Evolutionary conservation across 2,797 vertebrate genomes (phyloP).

Genomic region (Etheostoma perlongum): DNA sequence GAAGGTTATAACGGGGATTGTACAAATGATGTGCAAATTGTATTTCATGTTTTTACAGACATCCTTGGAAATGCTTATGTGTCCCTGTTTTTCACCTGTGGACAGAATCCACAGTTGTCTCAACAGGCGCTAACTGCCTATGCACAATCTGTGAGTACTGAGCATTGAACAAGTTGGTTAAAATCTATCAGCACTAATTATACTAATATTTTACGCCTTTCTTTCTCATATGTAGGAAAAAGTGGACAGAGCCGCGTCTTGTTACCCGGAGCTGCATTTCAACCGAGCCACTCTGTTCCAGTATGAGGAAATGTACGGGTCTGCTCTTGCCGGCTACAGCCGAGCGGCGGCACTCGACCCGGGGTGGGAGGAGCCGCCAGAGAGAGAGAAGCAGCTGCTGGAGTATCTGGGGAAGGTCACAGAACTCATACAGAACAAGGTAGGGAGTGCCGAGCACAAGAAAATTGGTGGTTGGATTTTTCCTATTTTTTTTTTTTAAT

Average conservation of each 20-base stretch:
- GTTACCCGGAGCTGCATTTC: conserved; percentile 92
- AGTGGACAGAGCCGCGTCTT: conserved; percentile 88
- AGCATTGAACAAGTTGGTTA: background rate
- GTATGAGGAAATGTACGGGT: conserved; percentile 92
- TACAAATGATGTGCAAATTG: background rate
- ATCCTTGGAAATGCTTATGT: conserved; percentile 93
- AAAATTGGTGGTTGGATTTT: no score
- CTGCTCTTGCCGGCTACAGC: conserved; percentile 89
- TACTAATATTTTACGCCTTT: background rate
- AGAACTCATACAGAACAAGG: conserved; percentile 89
- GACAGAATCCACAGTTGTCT: conserved; percentile 92
- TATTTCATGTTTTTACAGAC: conserved; percentile 79
- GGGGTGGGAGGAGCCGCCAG: conserved; percentile 85
- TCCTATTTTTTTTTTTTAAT: no score
- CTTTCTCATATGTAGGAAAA: conserved; percentile 82
- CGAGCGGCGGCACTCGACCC: conserved; percentile 89
- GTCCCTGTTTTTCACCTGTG: conserved; percentile 91
- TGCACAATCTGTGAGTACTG: conserved; percentile 89
- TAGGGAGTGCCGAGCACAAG: background rate
- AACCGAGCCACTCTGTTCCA: conserved; percentile 91
- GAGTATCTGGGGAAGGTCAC: conserved; percentile 88
- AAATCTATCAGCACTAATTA: background rate
- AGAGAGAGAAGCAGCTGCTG: conserved; percentile 88
- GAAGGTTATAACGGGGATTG: background rate
- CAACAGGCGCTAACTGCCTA: conserved; percentile 94